These are phyloP conservation scores for Lepeophtheirus nordmannii DNA, from an alignment of 2,888 invertebrate species.

Conservation along the genomic window DNA sequence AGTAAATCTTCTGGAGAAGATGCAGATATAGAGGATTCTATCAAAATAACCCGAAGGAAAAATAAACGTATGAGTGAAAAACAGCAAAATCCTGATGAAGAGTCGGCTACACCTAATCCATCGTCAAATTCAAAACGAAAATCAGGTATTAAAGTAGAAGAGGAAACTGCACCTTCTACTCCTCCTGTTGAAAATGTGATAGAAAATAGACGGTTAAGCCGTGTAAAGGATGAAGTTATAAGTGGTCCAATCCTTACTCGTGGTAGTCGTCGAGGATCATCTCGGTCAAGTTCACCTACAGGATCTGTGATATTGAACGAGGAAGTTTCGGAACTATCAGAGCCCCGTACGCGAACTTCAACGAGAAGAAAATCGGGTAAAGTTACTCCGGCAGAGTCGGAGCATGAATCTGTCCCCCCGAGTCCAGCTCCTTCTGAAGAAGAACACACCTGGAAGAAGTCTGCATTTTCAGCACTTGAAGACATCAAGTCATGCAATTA, in stretches of 20 bases:
- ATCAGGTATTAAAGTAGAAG: background rate
- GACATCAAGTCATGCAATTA: background rate
- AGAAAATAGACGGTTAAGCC: conserved; percentile 8
- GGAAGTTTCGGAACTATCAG: background rate
- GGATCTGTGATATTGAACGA: background rate
- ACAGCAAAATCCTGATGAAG: background rate
- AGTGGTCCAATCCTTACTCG: background rate
- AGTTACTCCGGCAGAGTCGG: background rate
- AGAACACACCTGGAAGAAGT: background rate
- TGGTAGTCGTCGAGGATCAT: conserved; percentile 6
- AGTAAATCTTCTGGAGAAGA: background rate
- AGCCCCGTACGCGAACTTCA: conserved; percentile 7
- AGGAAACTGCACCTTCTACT: background rate
- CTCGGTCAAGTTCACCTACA: conserved; percentile 17
- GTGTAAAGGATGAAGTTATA: background rate
- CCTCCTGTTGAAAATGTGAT: background rate
- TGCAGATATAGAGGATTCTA: background rate
- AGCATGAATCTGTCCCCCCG: background rate
- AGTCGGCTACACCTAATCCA: too few species aligned
- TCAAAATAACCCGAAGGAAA: background rate
- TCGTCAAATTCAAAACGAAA: background rate
- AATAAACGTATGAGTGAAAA: background rate
- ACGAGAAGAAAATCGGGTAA: background rate
- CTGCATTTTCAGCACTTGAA: background rate
- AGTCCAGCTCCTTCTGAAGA: conserved; percentile 5